phyloP scores from a whole-genome alignment of 2,888 invertebrate species.

The Polyommatus icarus region DNA sequence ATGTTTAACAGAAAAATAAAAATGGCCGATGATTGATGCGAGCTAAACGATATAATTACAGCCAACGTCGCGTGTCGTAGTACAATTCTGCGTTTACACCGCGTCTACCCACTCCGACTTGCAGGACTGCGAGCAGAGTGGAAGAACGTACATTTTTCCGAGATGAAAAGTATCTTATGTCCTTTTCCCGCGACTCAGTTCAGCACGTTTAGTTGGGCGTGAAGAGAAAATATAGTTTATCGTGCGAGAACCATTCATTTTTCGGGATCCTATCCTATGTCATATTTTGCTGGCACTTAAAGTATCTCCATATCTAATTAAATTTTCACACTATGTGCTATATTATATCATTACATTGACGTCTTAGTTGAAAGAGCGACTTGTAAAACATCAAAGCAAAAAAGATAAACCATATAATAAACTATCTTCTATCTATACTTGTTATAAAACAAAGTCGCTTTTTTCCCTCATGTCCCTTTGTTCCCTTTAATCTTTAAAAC shows the following conservation, averaged over 20 bases:
- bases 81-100: conserved; percentile 49
- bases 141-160: background rate
- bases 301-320: too few relatives aligned
- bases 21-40: conserved; percentile 61
- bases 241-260: background rate
- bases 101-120: background rate
- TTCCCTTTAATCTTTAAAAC: too few relatives aligned
- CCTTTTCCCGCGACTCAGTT: too few relatives aligned
- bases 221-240: background rate
- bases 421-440: too few relatives aligned
- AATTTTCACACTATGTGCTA: background rate
- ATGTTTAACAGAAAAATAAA: conserved; percentile 41
- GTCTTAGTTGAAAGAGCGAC: background rate
- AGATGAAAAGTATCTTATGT: too few relatives aligned
- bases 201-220: too few relatives aligned
- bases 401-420: too few relatives aligned
- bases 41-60: conserved; percentile 65
- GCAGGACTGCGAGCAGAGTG: background rate
- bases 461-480: too few relatives aligned
- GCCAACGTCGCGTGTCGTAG: conserved; percentile 53
- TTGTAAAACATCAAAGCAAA: too few relatives aligned
- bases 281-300: too few relatives aligned
- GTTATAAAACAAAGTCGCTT: too few relatives aligned
- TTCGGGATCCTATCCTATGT: background rate
- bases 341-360: background rate